phyloP scores from a whole-genome alignment of 2,797 vertebrate species.

The Hypotaenidia philippensis region DNA sequence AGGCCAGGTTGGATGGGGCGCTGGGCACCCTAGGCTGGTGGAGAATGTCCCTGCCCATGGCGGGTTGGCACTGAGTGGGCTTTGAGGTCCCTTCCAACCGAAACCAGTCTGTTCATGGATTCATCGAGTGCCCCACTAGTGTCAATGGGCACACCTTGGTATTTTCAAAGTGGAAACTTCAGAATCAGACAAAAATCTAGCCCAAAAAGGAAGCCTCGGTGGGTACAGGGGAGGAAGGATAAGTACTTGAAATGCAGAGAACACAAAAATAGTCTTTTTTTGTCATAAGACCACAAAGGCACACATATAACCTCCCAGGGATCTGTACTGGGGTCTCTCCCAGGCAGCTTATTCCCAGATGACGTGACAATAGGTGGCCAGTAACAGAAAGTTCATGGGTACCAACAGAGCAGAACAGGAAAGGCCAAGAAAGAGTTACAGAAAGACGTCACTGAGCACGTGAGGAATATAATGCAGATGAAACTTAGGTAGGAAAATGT shows the following conservation, averaged over 20 bases:
- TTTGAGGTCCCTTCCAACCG: not conserved
- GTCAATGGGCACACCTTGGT: not conserved
- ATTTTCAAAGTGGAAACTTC: not conserved
- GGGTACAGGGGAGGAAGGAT: not conserved
- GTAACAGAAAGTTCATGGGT: not conserved
- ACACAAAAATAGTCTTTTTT: not conserved
- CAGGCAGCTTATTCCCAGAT: not conserved
- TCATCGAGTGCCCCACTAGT: not conserved
- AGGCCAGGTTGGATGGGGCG: rapidly evolving
- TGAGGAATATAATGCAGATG: not conserved
- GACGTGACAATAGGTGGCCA: not conserved
- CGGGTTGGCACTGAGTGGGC: rapidly evolving
- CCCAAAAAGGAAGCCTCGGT: not conserved
- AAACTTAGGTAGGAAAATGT: not conserved
- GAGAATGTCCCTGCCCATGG: not conserved
- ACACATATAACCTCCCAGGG: not conserved
- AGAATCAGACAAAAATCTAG: not conserved
- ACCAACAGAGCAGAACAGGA: not conserved
- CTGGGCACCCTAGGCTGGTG: rapidly evolving
- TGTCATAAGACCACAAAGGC: not conserved
- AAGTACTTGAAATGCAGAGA: not conserved
- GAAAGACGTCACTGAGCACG: not conserved
- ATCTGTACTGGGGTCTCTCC: not conserved
- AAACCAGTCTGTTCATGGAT: not conserved
- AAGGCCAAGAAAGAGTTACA: not conserved